Evolutionary conservation across 2,888 invertebrate genomes (phyloP), one percentile per base, ranked within the genome.

Genomic region (Julus scandinavius): DNA sequence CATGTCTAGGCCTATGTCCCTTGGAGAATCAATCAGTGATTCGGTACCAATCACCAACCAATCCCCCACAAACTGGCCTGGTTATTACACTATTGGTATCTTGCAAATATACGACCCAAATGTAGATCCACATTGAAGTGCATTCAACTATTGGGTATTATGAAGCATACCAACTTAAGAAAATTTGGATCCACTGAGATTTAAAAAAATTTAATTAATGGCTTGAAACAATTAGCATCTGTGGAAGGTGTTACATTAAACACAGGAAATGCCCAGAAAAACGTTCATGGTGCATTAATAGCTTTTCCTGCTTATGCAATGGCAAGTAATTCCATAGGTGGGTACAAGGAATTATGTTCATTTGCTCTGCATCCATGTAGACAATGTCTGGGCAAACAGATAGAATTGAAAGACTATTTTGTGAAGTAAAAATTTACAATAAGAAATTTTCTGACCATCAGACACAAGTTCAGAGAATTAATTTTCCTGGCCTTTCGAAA

Each of bases 241-340:
- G 17, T 17, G 38, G 15, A 87, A 17, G 87, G 87, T 1, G 5
- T 83, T 29, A 38, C 9, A 6, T 83, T 87, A 80, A 87, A 80
- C 38, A 4, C 83, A 4, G n/a, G 17, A 9, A 40, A 17, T 63
- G 80, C 0, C 2, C 17, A 41, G 0, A 20, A 38, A 41, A 11
- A 20, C 0, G 83, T 45, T 45, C 29, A 50, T 38, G 87, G 87
- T 29, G 87, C 87, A 29, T 87, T 87, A 15, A 49, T 87, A 38
- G 80, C 63, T 5, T 87, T 87, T 87, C 87, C 83, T 72, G 83
- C 83, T 83, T 83, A 87, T 80, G 83, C 87, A n/a, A 29, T 87
- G 17, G 87, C 63, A 63, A 87, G 87, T 29, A 87, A 87, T 83
- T 29, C 87, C 11, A 87, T 87, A 11, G 80, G 87, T 17, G 87